Conservation (phyloP, 2,113 vertebrate species). For the Montifringilla adamsi region DNA sequence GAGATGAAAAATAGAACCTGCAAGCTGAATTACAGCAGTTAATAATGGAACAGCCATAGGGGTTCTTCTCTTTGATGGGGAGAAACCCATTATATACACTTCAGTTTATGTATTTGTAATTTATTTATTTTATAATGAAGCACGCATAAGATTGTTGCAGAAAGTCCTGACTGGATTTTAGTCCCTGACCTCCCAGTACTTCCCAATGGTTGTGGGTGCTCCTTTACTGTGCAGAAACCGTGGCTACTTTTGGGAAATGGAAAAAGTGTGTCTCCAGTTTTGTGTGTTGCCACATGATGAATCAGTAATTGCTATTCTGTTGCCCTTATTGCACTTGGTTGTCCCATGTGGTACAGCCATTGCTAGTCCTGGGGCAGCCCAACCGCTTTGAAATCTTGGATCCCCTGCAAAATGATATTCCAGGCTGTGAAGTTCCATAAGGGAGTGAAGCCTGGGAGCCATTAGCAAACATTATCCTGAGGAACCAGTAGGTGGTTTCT, state of each 20-base stretch:
- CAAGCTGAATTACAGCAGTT: not conserved
- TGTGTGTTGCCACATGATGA: not conserved
- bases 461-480: not conserved
- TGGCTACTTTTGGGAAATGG: not conserved
- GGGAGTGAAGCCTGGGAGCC: not conserved
- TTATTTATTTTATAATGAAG: not conserved
- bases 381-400: not conserved
- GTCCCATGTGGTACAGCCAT: not conserved
- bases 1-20: not conserved
- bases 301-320: not conserved
- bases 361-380: not conserved
- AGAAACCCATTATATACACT: not conserved
- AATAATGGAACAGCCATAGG: not conserved
- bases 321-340: not conserved
- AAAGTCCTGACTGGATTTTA: not conserved
- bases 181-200: not conserved
- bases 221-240: fast-evolving
- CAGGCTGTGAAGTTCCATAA: not conserved
- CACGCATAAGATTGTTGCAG: not conserved
- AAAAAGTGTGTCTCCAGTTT: not conserved
- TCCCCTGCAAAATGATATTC: not conserved
- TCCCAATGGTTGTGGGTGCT: not conserved
- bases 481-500: not conserved
- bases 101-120: not conserved
- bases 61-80: not conserved